A percentile compares a stretch with the other conserved stretches of the same genome.
phyloP scores from a whole-genome alignment of 2,888 invertebrate genomes.

The Liopterus haemorrhoidalis region DNA sequence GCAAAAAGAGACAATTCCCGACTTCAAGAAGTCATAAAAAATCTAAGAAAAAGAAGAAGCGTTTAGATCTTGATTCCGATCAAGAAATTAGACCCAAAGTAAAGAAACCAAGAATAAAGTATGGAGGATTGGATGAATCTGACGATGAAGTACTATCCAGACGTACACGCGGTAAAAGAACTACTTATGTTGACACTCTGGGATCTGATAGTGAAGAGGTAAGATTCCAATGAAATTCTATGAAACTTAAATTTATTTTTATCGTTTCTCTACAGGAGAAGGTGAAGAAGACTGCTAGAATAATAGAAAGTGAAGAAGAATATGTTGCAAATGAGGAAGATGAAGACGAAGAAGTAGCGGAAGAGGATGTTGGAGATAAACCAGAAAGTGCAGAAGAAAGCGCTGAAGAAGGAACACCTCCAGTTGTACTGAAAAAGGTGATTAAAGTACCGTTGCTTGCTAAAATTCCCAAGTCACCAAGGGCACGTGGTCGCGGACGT shows the following conservation, averaged over 20 bases:
- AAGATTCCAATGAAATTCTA: conserved; percentile 35
- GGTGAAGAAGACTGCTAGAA: conserved; percentile 38
- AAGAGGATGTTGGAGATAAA: conserved; percentile 43
- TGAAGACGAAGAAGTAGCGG: conserved; percentile 45
- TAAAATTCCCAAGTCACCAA: conserved; percentile 4
- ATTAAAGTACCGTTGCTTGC: conserved; percentile 16
- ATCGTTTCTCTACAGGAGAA: conserved; percentile 11
- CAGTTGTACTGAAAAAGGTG: conserved; percentile 15
- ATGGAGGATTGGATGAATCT: conserved; percentile 52
- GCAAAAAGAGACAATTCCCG: conserved; percentile 16
- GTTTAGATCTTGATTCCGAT: conserved; percentile 45
- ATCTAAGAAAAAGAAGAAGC: conserved; percentile 40
- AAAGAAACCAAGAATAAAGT: conserved; percentile 47
- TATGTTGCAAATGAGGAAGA: conserved; percentile 49
- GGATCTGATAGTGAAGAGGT: conserved; percentile 72
- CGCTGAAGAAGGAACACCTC: background rate
- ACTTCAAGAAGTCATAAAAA: conserved; percentile 13
- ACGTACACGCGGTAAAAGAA: conserved; percentile 66
- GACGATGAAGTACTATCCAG: conserved; percentile 57
- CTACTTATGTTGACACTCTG: conserved; percentile 70
- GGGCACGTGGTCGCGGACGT: conserved; percentile 4
- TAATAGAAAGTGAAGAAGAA: conserved; percentile 50
- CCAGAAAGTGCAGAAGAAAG: conserved; percentile 3
- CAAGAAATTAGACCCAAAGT: conserved; percentile 42
- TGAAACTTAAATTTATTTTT: conserved; percentile 1